A percentile compares a stretch with the other conserved stretches of the same genome.
phyloP scores from a whole-genome alignment of 2,888 invertebrate genomes.

The Trypoxylon attenuatum region DNA sequence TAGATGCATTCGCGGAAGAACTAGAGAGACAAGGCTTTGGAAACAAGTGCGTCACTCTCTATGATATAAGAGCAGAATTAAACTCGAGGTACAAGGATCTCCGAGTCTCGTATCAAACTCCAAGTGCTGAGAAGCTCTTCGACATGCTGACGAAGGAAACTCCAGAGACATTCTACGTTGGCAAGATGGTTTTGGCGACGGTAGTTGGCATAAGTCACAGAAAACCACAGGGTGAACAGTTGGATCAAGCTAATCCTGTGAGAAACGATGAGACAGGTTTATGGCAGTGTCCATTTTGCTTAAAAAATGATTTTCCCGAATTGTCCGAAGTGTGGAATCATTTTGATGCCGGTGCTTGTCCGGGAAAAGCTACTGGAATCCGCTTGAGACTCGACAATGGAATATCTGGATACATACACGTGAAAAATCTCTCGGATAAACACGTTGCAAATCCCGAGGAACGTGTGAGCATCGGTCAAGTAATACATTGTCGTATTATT shows the following conservation, averaged over 20 bases:
- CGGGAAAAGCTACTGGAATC: slow-evolving; percentile 96
- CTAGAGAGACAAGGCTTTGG: slow-evolving; percentile 92
- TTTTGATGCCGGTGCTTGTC: slow-evolving; percentile 96
- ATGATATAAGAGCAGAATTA: slow-evolving; percentile 97
- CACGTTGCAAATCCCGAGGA: slow-evolving; percentile 95
- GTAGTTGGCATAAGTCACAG: slow-evolving; percentile 89
- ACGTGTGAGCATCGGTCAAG: slow-evolving; percentile 88
- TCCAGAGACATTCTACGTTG: slow-evolving; percentile 93
- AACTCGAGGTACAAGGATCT: slow-evolving; percentile 95
- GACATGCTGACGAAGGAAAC: slow-evolving; percentile 97
- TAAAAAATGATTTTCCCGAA: slow-evolving; percentile 96
- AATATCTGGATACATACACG: slow-evolving; percentile 93
- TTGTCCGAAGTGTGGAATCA: slow-evolving; percentile 99
- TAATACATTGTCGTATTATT: slow-evolving; percentile 91
- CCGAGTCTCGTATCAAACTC: slow-evolving; percentile 84
- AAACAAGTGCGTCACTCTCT: slow-evolving; percentile 94
- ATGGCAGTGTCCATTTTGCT: slow-evolving; percentile 98
- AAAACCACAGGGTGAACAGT: slow-evolving; percentile 93
- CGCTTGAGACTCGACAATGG: slow-evolving; percentile 93
- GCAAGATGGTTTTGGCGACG: slow-evolving; percentile 88
- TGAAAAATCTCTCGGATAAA: slow-evolving; percentile 94
- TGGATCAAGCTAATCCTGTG: slow-evolving; percentile 97
- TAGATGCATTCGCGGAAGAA: slow-evolving; percentile 99
- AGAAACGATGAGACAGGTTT: slow-evolving; percentile 94
- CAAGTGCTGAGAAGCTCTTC: slow-evolving; percentile 91